phyloP scores from a whole-genome alignment of 2,113 vertebrate genomes.

The Pungitius pungitius region DNA sequence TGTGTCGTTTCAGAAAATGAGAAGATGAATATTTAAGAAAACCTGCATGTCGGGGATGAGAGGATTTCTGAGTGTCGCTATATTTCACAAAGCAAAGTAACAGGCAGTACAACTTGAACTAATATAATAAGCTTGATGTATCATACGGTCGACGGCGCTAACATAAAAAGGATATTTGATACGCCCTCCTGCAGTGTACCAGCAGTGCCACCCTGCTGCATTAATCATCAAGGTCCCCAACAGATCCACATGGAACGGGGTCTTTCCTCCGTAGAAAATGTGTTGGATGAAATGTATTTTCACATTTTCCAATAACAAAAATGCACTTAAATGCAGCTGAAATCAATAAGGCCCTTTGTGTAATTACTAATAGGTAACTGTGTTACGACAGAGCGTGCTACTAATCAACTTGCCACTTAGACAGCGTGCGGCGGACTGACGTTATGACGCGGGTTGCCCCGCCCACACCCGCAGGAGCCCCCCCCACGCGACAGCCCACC shows the following conservation, averaged over 20 bases:
- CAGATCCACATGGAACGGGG: slow-evolving; percentile 27
- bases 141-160: slow-evolving; percentile 2
- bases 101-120: not conserved
- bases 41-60: not conserved
- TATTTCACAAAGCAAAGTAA: slow-evolving; percentile 14
- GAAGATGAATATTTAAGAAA: not conserved
- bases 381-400: too few species aligned
- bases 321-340: not conserved
- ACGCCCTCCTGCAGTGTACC: slow-evolving; percentile 30
- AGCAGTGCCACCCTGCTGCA: slow-evolving; percentile 53
- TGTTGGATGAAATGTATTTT: slow-evolving; percentile 29
- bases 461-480: too few species aligned
- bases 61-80: slow-evolving; percentile 8
- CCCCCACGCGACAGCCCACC: too few species aligned
- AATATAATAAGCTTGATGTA: slow-evolving; percentile 8
- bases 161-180: slow-evolving; percentile 6
- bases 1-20: not conserved
- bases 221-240: slow-evolving; percentile 52
- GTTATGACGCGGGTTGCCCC: too few species aligned
- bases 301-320: not conserved
- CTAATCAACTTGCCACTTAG: too few species aligned
- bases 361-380: not conserved
- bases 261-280: slow-evolving; percentile 17
- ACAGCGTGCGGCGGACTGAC: too few species aligned
- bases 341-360: not conserved